Conservation (phyloP, 2,113 vertebrate species). For the Alexandromys fortis region DNA sequence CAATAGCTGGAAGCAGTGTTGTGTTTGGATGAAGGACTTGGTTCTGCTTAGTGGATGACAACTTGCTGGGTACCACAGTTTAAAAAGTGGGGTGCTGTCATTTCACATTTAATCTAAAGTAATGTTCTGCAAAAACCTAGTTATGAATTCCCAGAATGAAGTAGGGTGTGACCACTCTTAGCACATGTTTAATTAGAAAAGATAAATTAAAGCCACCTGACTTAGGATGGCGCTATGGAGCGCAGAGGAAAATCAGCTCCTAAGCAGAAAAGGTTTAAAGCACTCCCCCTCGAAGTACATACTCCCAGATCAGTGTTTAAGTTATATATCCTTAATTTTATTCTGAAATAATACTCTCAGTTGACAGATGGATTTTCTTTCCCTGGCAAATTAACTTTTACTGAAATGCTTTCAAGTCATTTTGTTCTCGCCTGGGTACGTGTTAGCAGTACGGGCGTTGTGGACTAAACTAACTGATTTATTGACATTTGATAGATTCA, state of each 20-base stretch:
- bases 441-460: conserved; percentile 63
- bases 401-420: conserved; percentile 65
- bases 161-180: conserved; percentile 50
- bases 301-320: conserved; percentile 56
- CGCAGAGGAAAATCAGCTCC: conserved; percentile 65
- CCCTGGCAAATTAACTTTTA: conserved; percentile 68
- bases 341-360: conserved; percentile 54
- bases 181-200: conserved; percentile 65
- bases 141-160: conserved; percentile 65
- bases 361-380: conserved; percentile 6
- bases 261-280: conserved; percentile 57
- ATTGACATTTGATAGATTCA: conserved; percentile 71
- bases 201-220: conserved; percentile 72
- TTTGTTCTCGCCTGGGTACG: conserved; percentile 42
- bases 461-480: conserved; percentile 72
- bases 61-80: conserved; percentile 11
- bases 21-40: not conserved
- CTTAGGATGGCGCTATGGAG: conserved; percentile 48
- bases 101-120: conserved; percentile 45
- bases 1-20: not conserved
- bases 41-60: not conserved
- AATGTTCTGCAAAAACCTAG: conserved; percentile 55
- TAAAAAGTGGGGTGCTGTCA: not conserved
- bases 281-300: conserved; percentile 15
- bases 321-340: conserved; percentile 61